A percentile compares a stretch with the other conserved stretches of the same genome.
Evolutionary conservation across 2,888 invertebrate genomes (phyloP).

Genomic region (Acleris sparsana): DNA sequence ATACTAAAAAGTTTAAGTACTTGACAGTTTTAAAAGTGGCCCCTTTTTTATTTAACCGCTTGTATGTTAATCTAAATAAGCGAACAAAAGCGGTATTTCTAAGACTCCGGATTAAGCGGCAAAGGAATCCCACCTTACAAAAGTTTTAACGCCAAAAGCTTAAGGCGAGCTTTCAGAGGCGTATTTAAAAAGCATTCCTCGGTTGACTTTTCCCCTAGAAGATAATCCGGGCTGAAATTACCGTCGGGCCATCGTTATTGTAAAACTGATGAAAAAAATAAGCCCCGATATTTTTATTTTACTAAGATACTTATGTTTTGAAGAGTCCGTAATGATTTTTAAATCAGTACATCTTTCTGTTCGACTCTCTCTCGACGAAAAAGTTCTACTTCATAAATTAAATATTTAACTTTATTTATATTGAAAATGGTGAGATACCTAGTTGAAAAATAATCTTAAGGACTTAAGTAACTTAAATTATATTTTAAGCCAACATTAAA

Average conservation of each 20-base stretch:
- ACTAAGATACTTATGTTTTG: background rate
- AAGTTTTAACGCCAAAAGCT: slow-evolving; percentile 29
- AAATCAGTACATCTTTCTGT: too few relatives aligned
- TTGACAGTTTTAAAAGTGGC: background rate
- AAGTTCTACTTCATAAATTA: too few relatives aligned
- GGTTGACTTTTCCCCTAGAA: slow-evolving; percentile 29
- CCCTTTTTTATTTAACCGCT: slow-evolving; percentile 10
- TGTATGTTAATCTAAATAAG: slow-evolving; percentile 12
- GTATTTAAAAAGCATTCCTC: slow-evolving; percentile 34
- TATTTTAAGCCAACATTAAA: too few relatives aligned
- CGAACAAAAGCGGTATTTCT: slow-evolving; percentile 27
- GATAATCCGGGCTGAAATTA: slow-evolving; percentile 30
- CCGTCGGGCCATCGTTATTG: slow-evolving; percentile 2
- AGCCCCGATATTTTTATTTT: slow-evolving; percentile 4
- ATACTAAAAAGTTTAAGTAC: background rate
- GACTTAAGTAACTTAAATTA: too few relatives aligned
- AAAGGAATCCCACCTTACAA: slow-evolving; percentile 34
- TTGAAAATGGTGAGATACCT: too few relatives aligned
- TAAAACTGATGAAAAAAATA: slow-evolving; percentile 12
- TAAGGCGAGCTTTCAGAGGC: slow-evolving; percentile 20
- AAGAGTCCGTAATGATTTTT: too few relatives aligned
- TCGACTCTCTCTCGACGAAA: too few relatives aligned
- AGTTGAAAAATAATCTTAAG: too few relatives aligned
- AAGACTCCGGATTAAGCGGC: slow-evolving; percentile 22
- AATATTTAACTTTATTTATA: too few relatives aligned